Evolutionary conservation across 2,888 invertebrate genomes (phyloP), one percentile per base, ranked within the genome.

Genomic region (Brachypalpus laphriformis): DNA sequence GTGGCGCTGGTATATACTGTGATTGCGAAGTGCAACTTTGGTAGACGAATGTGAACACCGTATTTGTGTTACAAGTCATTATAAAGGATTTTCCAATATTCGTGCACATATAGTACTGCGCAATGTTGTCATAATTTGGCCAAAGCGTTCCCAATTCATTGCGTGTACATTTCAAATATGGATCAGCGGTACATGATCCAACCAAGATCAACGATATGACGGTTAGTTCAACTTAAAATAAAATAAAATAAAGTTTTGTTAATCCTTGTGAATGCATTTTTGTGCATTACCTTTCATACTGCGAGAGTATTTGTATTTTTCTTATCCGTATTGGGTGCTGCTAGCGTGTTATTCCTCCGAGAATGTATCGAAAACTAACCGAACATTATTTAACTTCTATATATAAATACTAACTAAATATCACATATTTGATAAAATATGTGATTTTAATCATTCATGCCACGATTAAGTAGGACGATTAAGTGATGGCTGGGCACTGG

Each of bases 51-150:
- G 89, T 88, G 87, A 92, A 92, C 1, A 90, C 81, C 72, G 90
- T 89, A 2, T 91, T 91, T 31, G 88, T 65, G n/a, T 88, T 88
- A 57, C 92, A 92, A 49, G 82, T 86, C 31, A 90, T 87, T 14
- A 87, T 88, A 72, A 89, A 16, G 51, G 88, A 88, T 56, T 71
- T 87, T 16, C 87, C 88, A 45, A 89, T 59, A 1, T 87, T 82
- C 47, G 87, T 86, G 70, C 92, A 92, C 20, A 89, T 87, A 71
- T 87, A 90, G 83, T 90, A 92, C 76, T 88, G 88, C 7, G 90
- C 88, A 70, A 87, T 89, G 87, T 91, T 89, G 45, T 89, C 87
- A 61, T 91, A 91, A 86, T 89, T 90, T 2, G 92, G 92, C 91
- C 91, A 92, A 71, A 92, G 89, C 22, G 91, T 89, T 78, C 89